phyloP scores from a whole-genome alignment of 2,888 invertebrate species.

The Pseudococcus jackbeardsleyi region DNA sequence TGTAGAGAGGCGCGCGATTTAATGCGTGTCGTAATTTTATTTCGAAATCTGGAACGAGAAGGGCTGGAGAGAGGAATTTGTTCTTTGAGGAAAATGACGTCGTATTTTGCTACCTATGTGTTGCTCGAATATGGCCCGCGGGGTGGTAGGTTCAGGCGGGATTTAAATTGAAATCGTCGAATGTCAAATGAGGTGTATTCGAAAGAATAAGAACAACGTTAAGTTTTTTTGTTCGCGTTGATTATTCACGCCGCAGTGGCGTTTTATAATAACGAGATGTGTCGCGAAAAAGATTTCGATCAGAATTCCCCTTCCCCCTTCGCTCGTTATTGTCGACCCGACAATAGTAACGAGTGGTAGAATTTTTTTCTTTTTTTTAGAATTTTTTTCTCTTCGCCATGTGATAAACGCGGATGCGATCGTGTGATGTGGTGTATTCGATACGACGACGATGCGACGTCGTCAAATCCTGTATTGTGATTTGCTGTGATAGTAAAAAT shows the following conservation, averaged over 20 bases:
- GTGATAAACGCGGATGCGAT: neutral
- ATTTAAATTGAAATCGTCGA: neutral
- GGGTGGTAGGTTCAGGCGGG: neutral
- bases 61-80: neutral
- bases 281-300: neutral
- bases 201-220: conserved; percentile 7
- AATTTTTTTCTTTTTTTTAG: neutral
- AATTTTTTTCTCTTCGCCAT: neutral
- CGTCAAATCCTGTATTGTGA: neutral
- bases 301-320: neutral
- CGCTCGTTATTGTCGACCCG: neutral
- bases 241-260: neutral
- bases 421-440: neutral
- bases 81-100: neutral
- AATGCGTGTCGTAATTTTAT: neutral
- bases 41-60: neutral
- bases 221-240: neutral
- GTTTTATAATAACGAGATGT: neutral
- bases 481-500: neutral
- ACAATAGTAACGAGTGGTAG: neutral
- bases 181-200: conserved; percentile 10
- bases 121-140: neutral
- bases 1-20: neutral
- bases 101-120: neutral
- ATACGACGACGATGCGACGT: neutral